Conservation (phyloP, 2,113 vertebrate species). For the cat (Felis catus) region F.catus_Fca126_mat1.0 CM031424.1:39178501-39179000, state of each 20-base stretch:
- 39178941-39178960: slow-evolving; percentile 12
- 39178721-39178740: slow-evolving; percentile 9
- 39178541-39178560: slow-evolving; percentile 31
- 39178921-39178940: background rate
- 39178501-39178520: background rate
- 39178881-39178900: background rate
- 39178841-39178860: background rate
- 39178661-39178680: slow-evolving; percentile 21
- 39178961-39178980: slow-evolving; percentile 19
- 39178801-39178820: background rate
- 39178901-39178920: slow-evolving; percentile 30
- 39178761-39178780: background rate
- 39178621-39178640: background rate
- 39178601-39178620: background rate
- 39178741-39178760: background rate
- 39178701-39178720: background rate
- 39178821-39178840: background rate
- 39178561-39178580: background rate
- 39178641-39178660: slow-evolving; percentile 50
- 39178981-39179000: background rate
- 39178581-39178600: background rate
- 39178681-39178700: background rate
- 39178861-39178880: background rate
- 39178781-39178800: background rate
- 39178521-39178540: background rate